Percentiles rank a stretch among this genome's conserved stretches.
phyloP scores from a whole-genome alignment of 1,140 invertebrate genomes.

The Andrena cerasifolii region DNA sequence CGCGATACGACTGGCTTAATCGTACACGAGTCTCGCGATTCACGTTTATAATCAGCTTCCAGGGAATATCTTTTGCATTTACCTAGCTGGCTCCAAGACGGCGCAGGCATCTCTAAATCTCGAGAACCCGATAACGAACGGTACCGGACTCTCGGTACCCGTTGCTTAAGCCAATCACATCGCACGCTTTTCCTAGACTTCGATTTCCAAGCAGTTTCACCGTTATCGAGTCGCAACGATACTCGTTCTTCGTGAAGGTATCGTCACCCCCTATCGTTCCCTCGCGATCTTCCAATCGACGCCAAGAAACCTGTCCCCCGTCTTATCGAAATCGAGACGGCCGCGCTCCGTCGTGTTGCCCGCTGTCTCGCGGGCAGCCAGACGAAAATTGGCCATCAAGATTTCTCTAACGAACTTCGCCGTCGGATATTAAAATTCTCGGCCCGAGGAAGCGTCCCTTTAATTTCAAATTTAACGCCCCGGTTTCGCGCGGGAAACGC shows the following conservation, averaged over 20 bases:
- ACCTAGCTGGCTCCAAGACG: too few species aligned
- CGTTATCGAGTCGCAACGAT: background rate
- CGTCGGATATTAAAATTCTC: slow-evolving; percentile 21
- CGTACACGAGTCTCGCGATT: too few species aligned
- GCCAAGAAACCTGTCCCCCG: background rate
- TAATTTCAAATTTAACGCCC: slow-evolving; percentile 32
- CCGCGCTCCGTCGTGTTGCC: background rate
- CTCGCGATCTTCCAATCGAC: slow-evolving; percentile 24
- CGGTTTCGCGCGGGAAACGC: background rate
- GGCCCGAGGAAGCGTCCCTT: background rate
- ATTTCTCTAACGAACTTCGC: slow-evolving; percentile 12
- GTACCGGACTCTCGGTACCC: too few species aligned
- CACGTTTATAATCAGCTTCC: too few species aligned
- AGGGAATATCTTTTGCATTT: too few species aligned
- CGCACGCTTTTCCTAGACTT: too few species aligned
- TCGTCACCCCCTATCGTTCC: background rate
- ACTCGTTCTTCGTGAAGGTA: background rate
- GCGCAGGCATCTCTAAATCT: too few species aligned
- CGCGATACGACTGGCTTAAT: too few species aligned
- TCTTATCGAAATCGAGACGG: background rate
- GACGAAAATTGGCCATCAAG: slow-evolving; percentile 22
- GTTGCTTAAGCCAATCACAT: too few species aligned
- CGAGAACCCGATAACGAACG: too few species aligned
- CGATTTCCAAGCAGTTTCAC: too few species aligned
- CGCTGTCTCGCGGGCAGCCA: background rate